A percentile compares a stretch with the other conserved stretches of the same genome.
Conservation (phyloP, 2,113 vertebrate genomes). For the Neopipo cinnamomea region DNA sequence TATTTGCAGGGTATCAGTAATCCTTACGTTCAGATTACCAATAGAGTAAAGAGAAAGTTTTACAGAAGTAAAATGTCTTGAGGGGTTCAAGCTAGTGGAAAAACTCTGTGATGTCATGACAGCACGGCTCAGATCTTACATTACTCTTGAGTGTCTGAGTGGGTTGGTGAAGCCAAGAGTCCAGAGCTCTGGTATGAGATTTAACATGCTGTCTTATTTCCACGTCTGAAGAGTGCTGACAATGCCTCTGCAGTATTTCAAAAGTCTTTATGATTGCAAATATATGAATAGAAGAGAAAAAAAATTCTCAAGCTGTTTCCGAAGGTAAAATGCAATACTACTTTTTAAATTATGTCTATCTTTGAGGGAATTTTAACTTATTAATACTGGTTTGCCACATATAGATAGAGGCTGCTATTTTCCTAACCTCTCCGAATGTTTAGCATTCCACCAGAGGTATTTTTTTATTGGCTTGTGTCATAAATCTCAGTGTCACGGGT, state of each 20-base stretch:
- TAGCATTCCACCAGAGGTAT: constrained; percentile 2
- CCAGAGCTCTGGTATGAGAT: background rate
- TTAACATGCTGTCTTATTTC: background rate
- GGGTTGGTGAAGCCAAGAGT: background rate
- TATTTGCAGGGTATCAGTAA: background rate
- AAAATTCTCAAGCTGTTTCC: background rate
- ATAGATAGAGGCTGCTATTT: background rate
- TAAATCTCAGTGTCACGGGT: background rate
- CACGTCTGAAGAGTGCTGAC: background rate
- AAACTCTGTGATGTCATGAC: background rate
- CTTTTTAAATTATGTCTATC: background rate
- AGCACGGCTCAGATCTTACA: background rate
- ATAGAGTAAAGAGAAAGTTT: background rate
- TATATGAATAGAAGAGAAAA: background rate
- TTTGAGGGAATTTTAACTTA: background rate
- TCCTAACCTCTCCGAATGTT: constrained; percentile 25
- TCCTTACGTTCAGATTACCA: background rate
- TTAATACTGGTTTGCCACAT: background rate
- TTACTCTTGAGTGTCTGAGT: background rate
- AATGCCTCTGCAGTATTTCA: background rate
- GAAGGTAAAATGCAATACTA: background rate
- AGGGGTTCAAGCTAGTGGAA: background rate
- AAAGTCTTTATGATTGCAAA: background rate
- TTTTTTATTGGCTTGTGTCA: constrained; percentile 3
- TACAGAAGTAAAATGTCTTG: background rate